A percentile compares a stretch with the other conserved stretches of the same genome.
phyloP scores from a whole-genome alignment of 2,113 vertebrate genomes.

The Ginglymostoma cirratum region DNA sequence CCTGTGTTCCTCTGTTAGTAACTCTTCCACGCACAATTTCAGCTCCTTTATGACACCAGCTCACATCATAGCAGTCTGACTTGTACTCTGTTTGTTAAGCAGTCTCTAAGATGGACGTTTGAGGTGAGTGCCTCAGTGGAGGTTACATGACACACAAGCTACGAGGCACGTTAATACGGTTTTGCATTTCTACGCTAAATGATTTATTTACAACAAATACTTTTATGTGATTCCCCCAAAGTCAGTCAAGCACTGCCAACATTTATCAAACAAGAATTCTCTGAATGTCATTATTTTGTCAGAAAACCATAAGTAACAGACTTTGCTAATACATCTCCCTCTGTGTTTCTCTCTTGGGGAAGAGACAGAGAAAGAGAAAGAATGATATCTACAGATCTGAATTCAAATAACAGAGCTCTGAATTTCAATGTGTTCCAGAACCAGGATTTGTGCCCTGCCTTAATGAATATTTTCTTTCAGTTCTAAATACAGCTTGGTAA shows the following conservation, averaged over 20 bases:
- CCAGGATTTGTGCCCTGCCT: neutral
- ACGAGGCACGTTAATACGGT: no score
- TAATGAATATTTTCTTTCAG: neutral
- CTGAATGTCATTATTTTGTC: neutral
- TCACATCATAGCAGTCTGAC: no score
- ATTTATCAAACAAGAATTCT: neutral
- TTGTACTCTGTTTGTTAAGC: no score
- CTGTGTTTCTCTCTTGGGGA: neutral
- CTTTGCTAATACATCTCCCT: no score
- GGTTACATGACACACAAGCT: no score
- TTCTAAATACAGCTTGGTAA: neutral
- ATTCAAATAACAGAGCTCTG: neutral
- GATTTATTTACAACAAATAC: neutral
- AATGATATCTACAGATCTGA: neutral
- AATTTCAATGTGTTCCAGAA: neutral
- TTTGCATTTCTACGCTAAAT: neutral
- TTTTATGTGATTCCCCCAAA: neutral
- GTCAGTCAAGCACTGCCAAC: neutral
- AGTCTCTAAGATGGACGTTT: no score
- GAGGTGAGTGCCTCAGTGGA: no score
- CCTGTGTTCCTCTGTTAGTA: no score
- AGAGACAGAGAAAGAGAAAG: neutral
- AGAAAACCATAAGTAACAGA: neutral
- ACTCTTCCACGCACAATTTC: no score
- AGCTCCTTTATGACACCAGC: no score